Percentiles rank a stretch among this genome's conserved stretches.
Conservation (phyloP, 1,140 invertebrate genomes). For the Macrostomum lignano region DNA sequence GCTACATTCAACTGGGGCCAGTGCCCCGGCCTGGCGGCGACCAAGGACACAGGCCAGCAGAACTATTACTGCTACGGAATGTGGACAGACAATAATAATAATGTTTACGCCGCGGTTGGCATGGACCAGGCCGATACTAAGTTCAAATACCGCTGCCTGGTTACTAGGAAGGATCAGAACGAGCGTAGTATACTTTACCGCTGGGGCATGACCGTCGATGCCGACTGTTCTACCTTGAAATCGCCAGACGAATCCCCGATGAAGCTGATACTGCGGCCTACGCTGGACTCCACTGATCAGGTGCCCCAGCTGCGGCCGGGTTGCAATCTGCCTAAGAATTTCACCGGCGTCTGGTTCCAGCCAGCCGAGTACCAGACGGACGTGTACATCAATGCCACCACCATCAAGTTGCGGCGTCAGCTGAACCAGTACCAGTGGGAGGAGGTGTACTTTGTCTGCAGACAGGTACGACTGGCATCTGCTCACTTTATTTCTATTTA, state of each 20-base stretch:
- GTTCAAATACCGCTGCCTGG: slow-evolving; percentile 2
- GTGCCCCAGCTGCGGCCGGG: slow-evolving; percentile 59
- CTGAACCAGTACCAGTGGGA: slow-evolving; percentile 47
- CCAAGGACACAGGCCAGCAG: too few species aligned
- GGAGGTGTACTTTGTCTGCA: slow-evolving; percentile 10
- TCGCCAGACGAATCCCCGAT: too few species aligned
- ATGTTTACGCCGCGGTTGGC: slow-evolving; percentile 4
- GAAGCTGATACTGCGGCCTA: too few species aligned
- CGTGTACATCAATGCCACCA: slow-evolving; percentile 61
- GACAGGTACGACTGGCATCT: too few species aligned
- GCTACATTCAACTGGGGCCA: too few species aligned
- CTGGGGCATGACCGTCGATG: too few species aligned
- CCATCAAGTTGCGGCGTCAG: slow-evolving; percentile 62
- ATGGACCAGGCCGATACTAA: background rate
- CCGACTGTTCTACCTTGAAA: too few species aligned
- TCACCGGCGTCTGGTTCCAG: slow-evolving; percentile 75
- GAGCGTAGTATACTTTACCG: too few species aligned
- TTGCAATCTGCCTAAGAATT: slow-evolving; percentile 66
- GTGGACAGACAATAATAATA: slow-evolving; percentile 3
- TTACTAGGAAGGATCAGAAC: slow-evolving; percentile 4
- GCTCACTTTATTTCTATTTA: too few species aligned
- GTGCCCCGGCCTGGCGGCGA: too few species aligned
- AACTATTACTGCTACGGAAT: slow-evolving; percentile 4
- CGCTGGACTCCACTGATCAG: too few species aligned
- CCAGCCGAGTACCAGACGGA: slow-evolving; percentile 79